A percentile compares a stretch with the other conserved stretches of the same genome.
Conservation (phyloP, 1,140 invertebrate genomes). For the Drosophila novamexicana region DNA sequence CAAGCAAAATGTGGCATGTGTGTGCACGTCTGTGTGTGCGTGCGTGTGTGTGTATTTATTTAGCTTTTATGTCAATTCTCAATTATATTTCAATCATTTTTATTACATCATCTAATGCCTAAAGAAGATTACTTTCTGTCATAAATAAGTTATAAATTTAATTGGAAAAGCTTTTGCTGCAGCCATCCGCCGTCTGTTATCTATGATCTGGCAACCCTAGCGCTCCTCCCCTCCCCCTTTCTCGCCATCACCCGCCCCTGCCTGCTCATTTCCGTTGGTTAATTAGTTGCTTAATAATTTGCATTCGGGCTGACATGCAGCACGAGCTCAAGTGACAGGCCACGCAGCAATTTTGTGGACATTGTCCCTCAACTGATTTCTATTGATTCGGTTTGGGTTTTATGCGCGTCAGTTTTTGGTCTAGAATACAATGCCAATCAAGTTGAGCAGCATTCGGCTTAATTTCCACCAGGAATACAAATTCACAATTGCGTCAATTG, state of each 20-base stretch:
- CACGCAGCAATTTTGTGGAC: constrained; percentile 59
- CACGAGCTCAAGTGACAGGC: constrained; percentile 71
- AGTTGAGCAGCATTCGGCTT: constrained; percentile 63
- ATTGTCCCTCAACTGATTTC: constrained; percentile 44
- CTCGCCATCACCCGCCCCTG: background rate
- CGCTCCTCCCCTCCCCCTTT: background rate
- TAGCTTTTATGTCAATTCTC: constrained; percentile 82
- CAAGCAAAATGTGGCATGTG: constrained; percentile 50
- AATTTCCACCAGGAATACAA: constrained; percentile 78
- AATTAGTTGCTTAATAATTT: constrained; percentile 82
- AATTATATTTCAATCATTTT: constrained; percentile 84
- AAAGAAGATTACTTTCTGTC: constrained; percentile 77
- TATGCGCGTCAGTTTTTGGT: constrained; percentile 38
- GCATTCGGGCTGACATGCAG: constrained; percentile 59
- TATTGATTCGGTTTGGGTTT: constrained; percentile 32
- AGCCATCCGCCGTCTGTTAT: background rate
- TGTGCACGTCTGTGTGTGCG: constrained; percentile 19
- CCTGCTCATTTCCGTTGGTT: constrained; percentile 53
- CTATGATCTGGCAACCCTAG: constrained; percentile 1
- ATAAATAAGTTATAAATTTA: constrained; percentile 83
- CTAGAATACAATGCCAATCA: constrained; percentile 76
- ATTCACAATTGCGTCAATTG: constrained; percentile 56
- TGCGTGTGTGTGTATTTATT: constrained; percentile 54
- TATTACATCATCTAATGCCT: constrained; percentile 78
- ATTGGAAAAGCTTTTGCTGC: constrained; percentile 66